Base-by-base conservation (phyloP, 1,140 invertebrate species). In the Dysdera silvatica region DNA sequence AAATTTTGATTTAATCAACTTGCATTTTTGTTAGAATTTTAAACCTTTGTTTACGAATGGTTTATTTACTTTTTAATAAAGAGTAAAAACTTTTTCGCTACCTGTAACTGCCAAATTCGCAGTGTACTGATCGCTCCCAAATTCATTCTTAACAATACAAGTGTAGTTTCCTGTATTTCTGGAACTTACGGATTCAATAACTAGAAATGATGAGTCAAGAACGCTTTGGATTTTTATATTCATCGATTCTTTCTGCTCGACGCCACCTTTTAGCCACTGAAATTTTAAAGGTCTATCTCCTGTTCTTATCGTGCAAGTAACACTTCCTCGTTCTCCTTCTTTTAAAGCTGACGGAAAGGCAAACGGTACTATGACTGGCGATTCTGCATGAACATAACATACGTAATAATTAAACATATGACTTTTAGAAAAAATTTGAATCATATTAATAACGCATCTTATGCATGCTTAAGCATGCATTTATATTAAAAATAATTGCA, bases 41-140 rank as follows among this genome's bases (percentile, higher is more conserved):
- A n/a, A n/a, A n/a, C n/a, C n/a, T n/a, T n/a, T 54, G 45, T 37
- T 63, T 49, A 61, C 12, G 49, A 33, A 62, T 53, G 14, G 24
- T 48, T 64, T 24, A 23, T 41, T 12, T 52, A 29, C 14, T 41
- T 33, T 23, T 45, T 35, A 41, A 29, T 59, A 64, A 64, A 62
- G 23, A n/a, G 32, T 16, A 20, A 23, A n/a, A n/a, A n/a, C n/a
- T n/a, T n/a, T n/a, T 32, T 41, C n/a, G n/a, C n/a, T 82, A 87
- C 85, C 85, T 78, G 87, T 85, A 66, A 88, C 83, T 73, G 82
- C 81, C 71, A 88, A 77, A 69, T 77, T 77, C 76, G 81, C 81
- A 74, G 80, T 80, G 75, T 82, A 79, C 74, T 78, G 76, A 73
- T 81, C 80, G 69, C 76, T 79, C 62, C 81, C 83, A 67, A 79